These are phyloP conservation scores for Centrocercus urophasianus DNA, from an alignment of 2,113 vertebrate species.

Conservation along the genomic window DNA sequence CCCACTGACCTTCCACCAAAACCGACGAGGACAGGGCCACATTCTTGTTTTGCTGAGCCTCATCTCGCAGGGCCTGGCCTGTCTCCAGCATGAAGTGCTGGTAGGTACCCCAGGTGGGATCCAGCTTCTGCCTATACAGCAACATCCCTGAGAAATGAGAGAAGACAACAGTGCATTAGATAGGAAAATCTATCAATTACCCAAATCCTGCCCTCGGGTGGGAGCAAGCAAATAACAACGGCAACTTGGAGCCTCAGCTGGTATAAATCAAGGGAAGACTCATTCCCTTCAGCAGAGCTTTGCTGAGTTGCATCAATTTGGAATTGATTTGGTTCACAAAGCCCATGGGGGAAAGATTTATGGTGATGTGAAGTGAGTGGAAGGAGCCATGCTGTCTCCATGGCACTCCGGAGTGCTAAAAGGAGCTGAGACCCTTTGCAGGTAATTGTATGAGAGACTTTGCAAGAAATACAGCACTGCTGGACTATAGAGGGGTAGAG, in stretches of 20 bases:
- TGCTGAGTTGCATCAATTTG: neutral
- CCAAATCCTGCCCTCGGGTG: neutral
- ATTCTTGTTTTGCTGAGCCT: slow-evolving; percentile 10
- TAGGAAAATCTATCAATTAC: neutral
- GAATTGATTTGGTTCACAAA: neutral
- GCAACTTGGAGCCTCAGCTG: neutral
- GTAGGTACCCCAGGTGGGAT: neutral
- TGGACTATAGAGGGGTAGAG: neutral
- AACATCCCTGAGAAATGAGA: neutral
- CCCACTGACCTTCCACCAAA: slow-evolving; percentile 15
- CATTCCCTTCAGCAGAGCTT: neutral
- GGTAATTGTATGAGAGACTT: neutral
- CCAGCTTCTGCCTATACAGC: neutral
- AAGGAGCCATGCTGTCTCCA: neutral
- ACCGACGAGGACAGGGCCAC: neutral
- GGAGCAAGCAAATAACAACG: neutral
- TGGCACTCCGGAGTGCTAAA: neutral
- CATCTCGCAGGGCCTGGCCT: rapidly evolving
- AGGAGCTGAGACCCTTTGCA: neutral
- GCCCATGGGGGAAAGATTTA: neutral
- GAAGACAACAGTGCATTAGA: neutral
- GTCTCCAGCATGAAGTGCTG: neutral
- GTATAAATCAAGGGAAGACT: neutral
- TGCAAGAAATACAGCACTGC: neutral
- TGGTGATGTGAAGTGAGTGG: neutral